These are phyloP conservation scores for Xylota segnis DNA, from an alignment of 2,888 invertebrate genomes.

Conservation along the genomic window DNA sequence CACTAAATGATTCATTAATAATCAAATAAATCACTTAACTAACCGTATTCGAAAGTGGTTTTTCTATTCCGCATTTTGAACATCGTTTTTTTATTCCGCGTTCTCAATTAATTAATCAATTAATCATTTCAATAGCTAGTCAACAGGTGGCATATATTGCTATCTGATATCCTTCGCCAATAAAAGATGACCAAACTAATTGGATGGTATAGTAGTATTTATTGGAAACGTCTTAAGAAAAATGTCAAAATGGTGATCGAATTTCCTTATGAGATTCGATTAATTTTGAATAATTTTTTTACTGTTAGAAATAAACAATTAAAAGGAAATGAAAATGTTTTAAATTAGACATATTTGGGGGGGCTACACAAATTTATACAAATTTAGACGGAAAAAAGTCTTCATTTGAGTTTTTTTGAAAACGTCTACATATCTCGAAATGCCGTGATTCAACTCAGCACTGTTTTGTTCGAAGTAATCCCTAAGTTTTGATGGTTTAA, in stretches of 20 bases:
- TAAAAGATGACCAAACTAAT: not conserved
- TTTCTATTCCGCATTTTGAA: constrained; percentile 9
- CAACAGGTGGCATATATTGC: not conserved
- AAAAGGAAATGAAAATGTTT: too few species aligned
- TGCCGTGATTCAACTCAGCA: too few species aligned
- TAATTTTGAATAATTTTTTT: too few species aligned
- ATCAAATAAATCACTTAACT: constrained; percentile 8
- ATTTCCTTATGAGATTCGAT: not conserved
- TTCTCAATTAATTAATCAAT: constrained; percentile 30
- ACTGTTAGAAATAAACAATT: too few species aligned
- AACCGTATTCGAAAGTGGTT: constrained; percentile 11
- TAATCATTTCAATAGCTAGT: constrained; percentile 16
- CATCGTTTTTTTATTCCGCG: constrained; percentile 27
- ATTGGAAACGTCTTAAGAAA: not conserved
- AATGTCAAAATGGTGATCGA: not conserved
- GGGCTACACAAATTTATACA: too few species aligned
- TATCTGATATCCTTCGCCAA: constrained; percentile 1
- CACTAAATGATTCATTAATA: constrained; percentile 1
- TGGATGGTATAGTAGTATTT: not conserved
- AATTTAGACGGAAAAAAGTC: too few species aligned
- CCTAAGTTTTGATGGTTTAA: too few species aligned
- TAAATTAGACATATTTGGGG: too few species aligned
- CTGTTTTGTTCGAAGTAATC: too few species aligned
- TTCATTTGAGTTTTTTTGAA: too few species aligned
- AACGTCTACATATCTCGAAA: too few species aligned